Evolutionary conservation across 2,888 invertebrate genomes (phyloP).

Genomic region (Fabriciana adippe): DNA sequence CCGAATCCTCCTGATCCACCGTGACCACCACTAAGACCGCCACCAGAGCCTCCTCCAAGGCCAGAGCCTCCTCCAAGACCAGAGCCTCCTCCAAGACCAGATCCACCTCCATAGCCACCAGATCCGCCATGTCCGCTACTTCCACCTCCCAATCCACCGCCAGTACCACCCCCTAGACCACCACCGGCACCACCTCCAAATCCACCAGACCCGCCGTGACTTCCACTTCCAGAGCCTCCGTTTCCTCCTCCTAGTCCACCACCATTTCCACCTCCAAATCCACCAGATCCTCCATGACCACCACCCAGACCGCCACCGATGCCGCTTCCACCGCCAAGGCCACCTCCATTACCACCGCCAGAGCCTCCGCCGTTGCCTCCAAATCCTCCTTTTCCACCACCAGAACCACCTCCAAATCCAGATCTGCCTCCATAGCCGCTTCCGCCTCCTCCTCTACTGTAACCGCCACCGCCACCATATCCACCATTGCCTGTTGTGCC

Average conservation of each 20-base stretch:
- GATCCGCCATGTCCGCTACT: slow-evolving; percentile 20
- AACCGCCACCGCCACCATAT: slow-evolving; percentile 70
- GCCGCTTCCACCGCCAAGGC: slow-evolving; percentile 4
- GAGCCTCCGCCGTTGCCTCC: slow-evolving; percentile 18
- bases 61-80: slow-evolving; percentile 23
- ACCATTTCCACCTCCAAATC: slow-evolving; percentile 49
- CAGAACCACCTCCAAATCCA: slow-evolving; percentile 41
- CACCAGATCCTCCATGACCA: slow-evolving; percentile 22
- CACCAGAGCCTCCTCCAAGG: slow-evolving; percentile 29
- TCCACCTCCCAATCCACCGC: slow-evolving; percentile 25
- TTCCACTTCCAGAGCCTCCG: slow-evolving; percentile 49
- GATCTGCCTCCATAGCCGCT: slow-evolving; percentile 52
- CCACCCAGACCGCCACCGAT: slow-evolving; percentile 15
- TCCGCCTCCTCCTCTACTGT: slow-evolving; percentile 61
- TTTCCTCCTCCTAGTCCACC: slow-evolving; percentile 29
- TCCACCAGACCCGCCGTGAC: slow-evolving; percentile 31
- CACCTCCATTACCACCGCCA: slow-evolving; percentile 49
- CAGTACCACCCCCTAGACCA: slow-evolving; percentile 30
- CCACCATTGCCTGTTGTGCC: slow-evolving; percentile 67
- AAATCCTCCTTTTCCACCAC: slow-evolving; percentile 35
- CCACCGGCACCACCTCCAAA: slow-evolving; percentile 30
- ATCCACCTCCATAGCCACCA: slow-evolving; percentile 25
- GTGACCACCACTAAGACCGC: slow-evolving; percentile 27
- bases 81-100: slow-evolving; percentile 22
- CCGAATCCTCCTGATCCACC: slow-evolving; percentile 25